Base-by-base conservation (phyloP, 2,113 vertebrate genomes). In the Geococcyx californianus region DNA sequence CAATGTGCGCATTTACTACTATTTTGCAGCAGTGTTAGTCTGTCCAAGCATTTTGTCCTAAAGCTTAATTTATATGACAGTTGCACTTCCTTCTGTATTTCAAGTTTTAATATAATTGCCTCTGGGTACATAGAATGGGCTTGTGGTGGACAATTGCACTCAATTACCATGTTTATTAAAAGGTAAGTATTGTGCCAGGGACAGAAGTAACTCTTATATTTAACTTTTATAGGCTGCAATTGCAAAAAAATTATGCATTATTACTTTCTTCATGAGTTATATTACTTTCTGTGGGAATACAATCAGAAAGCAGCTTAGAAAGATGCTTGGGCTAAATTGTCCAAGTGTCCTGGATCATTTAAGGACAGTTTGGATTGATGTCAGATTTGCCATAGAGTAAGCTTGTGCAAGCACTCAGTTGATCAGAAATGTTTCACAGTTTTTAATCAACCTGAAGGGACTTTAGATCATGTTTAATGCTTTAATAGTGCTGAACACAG, bases 151-250 rank as follows among this genome's bases (percentile, higher is more conserved):
- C 76, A 94, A 67, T 60, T 93, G 80, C 52, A 82, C 72, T 78
- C 31, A 67, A 49, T 94, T 94, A 90, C 24, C 64, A 12, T 88
- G 59, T 89, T 96, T 93, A 90, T 96, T 95, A 86, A 96, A 89
- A 69, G 40, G 38, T 76, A 77, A 77, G n/a, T 72, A 64, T 95
- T 88, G 36, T 62, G 78, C 74, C 64, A 77, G 66, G 64, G 47
- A 40, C 42, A 64, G 81, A 69, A 84, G n/a, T 44, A 80, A 19
- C 76, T 94, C 51, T 67, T 78, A 49, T 45, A 89, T 96, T 93
- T 94, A 93, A 87, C 31, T 91, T 91, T 89, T 70, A 36, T 81
- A 94, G 86, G 80, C 83, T 86, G 42, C 29, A 69, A 3, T 72
- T 95, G 89, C 58, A 91, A 17, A 62, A 45, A 87, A 91, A 72